Evolutionary conservation across 2,113 vertebrate genomes (phyloP).

Genomic region (Canis aureus): DNA sequence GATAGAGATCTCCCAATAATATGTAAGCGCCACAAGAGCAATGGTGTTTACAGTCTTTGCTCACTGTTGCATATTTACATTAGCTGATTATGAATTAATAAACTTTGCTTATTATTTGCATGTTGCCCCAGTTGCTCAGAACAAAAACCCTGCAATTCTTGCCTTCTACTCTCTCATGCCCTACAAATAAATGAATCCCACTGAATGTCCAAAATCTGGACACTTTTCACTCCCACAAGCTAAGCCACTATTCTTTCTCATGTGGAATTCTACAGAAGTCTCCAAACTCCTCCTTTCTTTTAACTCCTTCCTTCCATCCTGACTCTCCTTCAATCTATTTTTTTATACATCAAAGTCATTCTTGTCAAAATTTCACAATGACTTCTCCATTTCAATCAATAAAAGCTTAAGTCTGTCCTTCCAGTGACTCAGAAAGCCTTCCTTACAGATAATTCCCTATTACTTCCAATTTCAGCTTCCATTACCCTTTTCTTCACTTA

Average conservation of each 20-base stretch:
- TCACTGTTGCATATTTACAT: not conserved
- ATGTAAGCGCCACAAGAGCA: not conserved
- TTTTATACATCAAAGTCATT: not conserved
- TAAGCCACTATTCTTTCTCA: slow-evolving; percentile 24
- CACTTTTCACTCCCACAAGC: not conserved
- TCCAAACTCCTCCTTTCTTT: not conserved
- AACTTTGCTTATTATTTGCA: not conserved
- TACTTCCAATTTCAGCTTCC: not conserved
- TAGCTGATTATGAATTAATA: not conserved
- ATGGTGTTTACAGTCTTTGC: not conserved
- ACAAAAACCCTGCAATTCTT: slow-evolving; percentile 36
- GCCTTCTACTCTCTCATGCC: not conserved
- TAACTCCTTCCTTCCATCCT: not conserved
- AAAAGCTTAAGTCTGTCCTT: not conserved
- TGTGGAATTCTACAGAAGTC: not conserved
- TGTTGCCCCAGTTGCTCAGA: not conserved
- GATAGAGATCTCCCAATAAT: not conserved
- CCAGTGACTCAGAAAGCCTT: not conserved
- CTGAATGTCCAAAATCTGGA: not conserved
- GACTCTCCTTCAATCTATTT: not conserved
- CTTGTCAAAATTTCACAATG: not conserved
- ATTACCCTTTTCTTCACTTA: not conserved
- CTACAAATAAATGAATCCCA: not conserved
- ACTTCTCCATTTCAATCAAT: not conserved
- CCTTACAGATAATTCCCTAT: not conserved